Base-by-base conservation (phyloP, 2,797 vertebrate species). In the Knipowitschia caucasica region DNA sequence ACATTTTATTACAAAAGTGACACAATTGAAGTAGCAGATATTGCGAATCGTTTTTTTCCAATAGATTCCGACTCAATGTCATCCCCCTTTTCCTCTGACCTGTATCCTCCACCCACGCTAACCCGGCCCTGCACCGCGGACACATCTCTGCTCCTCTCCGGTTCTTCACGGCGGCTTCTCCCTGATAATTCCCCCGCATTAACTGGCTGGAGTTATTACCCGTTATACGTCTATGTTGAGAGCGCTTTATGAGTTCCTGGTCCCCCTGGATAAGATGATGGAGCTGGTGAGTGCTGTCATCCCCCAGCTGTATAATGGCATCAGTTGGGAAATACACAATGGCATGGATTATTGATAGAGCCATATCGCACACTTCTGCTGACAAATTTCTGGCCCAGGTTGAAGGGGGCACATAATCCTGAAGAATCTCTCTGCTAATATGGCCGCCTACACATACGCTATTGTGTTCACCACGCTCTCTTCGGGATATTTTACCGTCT, bases 331-430 rank as follows among this genome's bases (percentile, higher is more conserved):
- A 94, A 91, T 92, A 93, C 91, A 92, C 92, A 93, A 88, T 91
- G 92, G 88, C 92, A 88, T 82, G 89, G 92, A 92, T 95, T 95
- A 93, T 94, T 95, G 94, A 95, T 94, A 91, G 92, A 93, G 86
- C 89, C 89, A 80, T 93, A 92, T 89, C 90, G 91, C 24, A 86
- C 86, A 88, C 86, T 91, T 92, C 86, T 92, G 89, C 92, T 93
- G 93, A 94, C 91, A 93, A 91, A 93, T 92, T 85, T 88, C 82
- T 91, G 86, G 88, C 84, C 87, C 82, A 82, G 86, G 86, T 90
- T 88, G 85, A 89, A 88, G 80, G 88, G 88, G 88, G 82, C 87
- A 90, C 81, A 81, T 80, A 81, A 91, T 93, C 92, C 89, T 91
- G 91, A 93, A 87, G 91, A 91, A 93, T 92, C 89, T 90, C 88